phyloP scores from a whole-genome alignment of 2,113 vertebrate species.

The Grantiella picta region DNA sequence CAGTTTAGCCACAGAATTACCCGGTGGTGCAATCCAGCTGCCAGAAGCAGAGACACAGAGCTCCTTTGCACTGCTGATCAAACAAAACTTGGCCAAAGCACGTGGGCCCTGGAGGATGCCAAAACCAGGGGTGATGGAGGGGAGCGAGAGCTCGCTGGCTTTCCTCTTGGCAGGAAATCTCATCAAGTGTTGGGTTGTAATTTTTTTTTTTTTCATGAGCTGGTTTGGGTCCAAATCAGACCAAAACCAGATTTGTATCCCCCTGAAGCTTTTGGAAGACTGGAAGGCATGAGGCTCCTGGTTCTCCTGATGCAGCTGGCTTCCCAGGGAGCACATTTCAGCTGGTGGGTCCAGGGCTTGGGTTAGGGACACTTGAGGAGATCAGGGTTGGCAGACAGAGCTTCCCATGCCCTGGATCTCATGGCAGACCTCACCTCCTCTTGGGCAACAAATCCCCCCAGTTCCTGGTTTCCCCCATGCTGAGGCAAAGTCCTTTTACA shows the following conservation, averaged over 20 bases:
- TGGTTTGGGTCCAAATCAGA: background rate
- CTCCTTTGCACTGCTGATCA: background rate
- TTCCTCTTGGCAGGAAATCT: background rate
- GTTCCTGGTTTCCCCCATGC: background rate
- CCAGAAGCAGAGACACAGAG: background rate
- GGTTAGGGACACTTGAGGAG: rapidly evolving
- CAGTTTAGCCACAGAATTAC: slow-evolving; percentile 56
- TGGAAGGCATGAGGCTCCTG: background rate
- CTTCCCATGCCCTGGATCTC: background rate
- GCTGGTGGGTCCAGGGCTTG: background rate
- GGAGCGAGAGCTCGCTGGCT: background rate
- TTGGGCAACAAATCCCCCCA: background rate
- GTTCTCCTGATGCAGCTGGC: background rate
- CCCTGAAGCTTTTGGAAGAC: background rate
- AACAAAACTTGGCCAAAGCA: background rate
- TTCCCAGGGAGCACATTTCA: background rate
- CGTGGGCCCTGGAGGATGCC: background rate
- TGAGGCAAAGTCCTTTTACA: background rate
- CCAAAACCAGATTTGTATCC: background rate
- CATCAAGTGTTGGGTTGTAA: background rate
- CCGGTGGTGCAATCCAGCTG: slow-evolving; percentile 27
- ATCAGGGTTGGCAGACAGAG: background rate
- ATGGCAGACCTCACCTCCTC: background rate
- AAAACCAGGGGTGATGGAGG: background rate
- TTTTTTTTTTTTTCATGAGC: background rate